Percentiles rank a stretch among this genome's conserved stretches.
Evolutionary conservation across 2,113 vertebrate species (phyloP).

Genomic region (Geococcyx californianus): DNA sequence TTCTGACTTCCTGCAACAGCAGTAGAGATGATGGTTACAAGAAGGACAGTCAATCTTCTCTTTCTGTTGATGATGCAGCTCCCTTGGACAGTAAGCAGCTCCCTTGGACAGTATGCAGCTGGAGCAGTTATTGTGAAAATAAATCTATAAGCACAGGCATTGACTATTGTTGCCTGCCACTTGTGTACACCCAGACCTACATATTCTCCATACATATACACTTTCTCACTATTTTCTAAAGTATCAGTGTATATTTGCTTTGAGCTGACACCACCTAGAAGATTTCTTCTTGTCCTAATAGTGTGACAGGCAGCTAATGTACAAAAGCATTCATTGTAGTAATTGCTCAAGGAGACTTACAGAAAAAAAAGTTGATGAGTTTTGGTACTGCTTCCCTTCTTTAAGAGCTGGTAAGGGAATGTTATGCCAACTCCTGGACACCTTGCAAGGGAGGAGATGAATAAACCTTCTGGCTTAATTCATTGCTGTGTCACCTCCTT

Average conservation of each 20-base stretch:
- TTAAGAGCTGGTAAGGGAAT: neutral
- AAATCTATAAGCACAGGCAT: neutral
- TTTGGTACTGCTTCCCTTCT: neutral
- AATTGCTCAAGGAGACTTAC: neutral
- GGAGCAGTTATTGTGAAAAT: neutral
- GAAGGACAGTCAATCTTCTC: neutral
- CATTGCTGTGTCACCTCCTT: conserved; percentile 4
- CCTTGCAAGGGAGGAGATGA: neutral
- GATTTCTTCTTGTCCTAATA: neutral
- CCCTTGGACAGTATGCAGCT: neutral
- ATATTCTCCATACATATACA: fast-evolving
- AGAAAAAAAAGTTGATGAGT: neutral
- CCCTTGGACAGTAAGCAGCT: neutral
- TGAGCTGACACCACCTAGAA: neutral
- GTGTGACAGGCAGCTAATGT: neutral
- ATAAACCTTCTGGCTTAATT: conserved; percentile 28
- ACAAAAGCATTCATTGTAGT: neutral
- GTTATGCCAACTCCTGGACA: neutral
- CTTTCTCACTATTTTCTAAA: neutral
- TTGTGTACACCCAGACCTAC: neutral
- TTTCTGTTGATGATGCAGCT: neutral
- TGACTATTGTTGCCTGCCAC: neutral
- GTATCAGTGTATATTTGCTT: neutral
- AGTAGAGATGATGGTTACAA: neutral
- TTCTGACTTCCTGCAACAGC: neutral